Percentiles rank a stretch among this genome's conserved stretches.
Evolutionary conservation across 1,140 invertebrate genomes (phyloP).

Genomic region (Gyrodactylus bullatarudis): DNA sequence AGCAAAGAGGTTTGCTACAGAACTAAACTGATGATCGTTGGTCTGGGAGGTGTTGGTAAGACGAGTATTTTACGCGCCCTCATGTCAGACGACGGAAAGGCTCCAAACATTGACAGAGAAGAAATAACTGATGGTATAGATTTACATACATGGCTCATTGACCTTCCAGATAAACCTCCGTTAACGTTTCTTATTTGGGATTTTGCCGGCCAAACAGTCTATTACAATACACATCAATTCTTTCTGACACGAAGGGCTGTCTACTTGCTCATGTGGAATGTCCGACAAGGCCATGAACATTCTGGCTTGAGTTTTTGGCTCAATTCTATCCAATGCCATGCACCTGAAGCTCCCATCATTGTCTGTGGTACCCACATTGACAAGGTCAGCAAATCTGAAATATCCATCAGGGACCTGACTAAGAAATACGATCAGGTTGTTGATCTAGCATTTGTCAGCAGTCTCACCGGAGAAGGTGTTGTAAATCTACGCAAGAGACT

Average conservation of each 20-base stretch:
- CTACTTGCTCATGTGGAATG: constrained; percentile 19
- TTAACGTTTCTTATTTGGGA: constrained; percentile 10
- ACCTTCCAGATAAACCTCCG: constrained; percentile 1
- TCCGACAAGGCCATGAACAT: constrained; percentile 17
- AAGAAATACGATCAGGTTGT: constrained; percentile 14
- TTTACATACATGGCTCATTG: constrained; percentile 15
- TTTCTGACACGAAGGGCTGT: constrained; percentile 13
- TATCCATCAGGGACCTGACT: constrained; percentile 12
- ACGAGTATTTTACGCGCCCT: constrained; percentile 12
- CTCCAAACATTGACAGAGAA: constrained; percentile 9
- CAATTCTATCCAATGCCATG: constrained; percentile 17
- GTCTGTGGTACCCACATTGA: constrained; percentile 8
- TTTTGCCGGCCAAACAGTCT: constrained; percentile 12
- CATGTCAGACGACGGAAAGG: constrained; percentile 10
- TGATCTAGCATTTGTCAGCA: constrained; percentile 16
- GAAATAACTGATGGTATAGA: constrained; percentile 17
- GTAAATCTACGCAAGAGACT: constrained; percentile 13
- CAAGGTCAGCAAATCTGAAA: constrained; percentile 11
- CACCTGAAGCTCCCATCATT: constrained; percentile 16
- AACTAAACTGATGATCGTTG: constrained; percentile 19
- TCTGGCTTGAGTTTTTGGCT: constrained; percentile 14
- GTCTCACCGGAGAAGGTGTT: constrained; percentile 14
- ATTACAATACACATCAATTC: constrained; percentile 13
- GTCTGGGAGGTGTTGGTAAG: constrained; percentile 19
- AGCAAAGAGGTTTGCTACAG: constrained; percentile 15